Conservation (phyloP, 2,113 vertebrate species). For the Eleginops maclovinus region DNA sequence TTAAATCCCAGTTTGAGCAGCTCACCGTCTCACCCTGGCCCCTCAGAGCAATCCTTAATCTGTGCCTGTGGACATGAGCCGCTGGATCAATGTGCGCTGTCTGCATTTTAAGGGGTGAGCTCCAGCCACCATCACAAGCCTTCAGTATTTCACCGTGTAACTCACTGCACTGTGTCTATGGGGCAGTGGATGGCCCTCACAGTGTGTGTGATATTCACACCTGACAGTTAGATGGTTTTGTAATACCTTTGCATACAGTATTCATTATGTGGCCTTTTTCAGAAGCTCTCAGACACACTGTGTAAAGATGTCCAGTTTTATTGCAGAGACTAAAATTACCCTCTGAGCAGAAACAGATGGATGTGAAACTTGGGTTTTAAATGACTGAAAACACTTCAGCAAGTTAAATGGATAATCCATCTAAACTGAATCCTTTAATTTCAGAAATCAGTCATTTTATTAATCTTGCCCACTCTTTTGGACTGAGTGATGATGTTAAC, state of each 20-base stretch:
- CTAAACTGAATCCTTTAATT: not conserved
- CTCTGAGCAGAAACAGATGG: conserved; percentile 19
- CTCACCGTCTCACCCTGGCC: conserved; percentile 19
- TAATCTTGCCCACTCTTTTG: not conserved
- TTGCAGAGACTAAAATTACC: not conserved
- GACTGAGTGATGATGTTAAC: not conserved
- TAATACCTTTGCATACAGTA: not conserved
- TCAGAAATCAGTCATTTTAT: not conserved
- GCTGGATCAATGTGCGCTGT: conserved; percentile 18
- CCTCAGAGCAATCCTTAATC: conserved; percentile 26
- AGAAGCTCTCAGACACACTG: not conserved
- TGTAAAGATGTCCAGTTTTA: not conserved
- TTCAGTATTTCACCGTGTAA: conserved; percentile 9
- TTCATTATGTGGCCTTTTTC: not conserved
- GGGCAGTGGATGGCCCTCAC: not conserved
- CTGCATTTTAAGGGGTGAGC: conserved; percentile 27
- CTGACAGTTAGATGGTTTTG: not conserved
- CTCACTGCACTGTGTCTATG: not conserved
- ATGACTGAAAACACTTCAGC: not conserved
- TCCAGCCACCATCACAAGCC: conserved; percentile 11
- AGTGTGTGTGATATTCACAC: not conserved
- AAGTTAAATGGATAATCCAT: not conserved
- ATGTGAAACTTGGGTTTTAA: not conserved
- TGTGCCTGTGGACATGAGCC: not conserved
- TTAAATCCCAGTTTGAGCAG: conserved; percentile 36